These are phyloP conservation scores for Hirtodrosophila duncani DNA, from an alignment of 2,888 invertebrate genomes.

Conservation along the genomic window DNA sequence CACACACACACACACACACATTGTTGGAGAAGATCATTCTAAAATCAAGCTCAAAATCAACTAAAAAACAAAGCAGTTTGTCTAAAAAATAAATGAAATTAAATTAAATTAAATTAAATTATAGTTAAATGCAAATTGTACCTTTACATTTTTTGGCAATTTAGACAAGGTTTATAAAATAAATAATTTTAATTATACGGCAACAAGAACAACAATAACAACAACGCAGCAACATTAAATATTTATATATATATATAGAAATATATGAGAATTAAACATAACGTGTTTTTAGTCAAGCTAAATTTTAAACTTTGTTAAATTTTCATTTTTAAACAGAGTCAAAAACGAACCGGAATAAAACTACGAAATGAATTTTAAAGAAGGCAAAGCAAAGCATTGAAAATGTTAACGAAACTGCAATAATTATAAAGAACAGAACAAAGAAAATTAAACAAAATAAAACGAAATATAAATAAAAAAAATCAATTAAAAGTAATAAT, in stretches of 20 bases:
- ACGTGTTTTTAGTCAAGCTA: conserved; percentile 36
- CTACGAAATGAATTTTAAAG: conserved; percentile 25
- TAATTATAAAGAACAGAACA: conserved; percentile 38
- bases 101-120: conserved; percentile 11
- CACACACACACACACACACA: too few relatives aligned
- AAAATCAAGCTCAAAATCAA: conserved; percentile 5
- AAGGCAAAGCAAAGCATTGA: conserved; percentile 56
- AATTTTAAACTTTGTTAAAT: conserved; percentile 32
- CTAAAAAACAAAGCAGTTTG: neutral
- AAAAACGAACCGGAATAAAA: conserved; percentile 3
- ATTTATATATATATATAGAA: conserved; percentile 20
- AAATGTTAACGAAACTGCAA: conserved; percentile 60
- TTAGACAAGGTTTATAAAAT: conserved; percentile 2
- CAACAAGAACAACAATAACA: neutral
- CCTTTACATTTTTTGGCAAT: conserved; percentile 36
- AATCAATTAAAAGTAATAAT: neutral
- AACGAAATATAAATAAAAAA: neutral
- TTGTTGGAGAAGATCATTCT: too few relatives aligned
- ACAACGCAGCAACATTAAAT: conserved; percentile 19
- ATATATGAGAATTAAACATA: neutral
- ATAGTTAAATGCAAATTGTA: conserved; percentile 33
- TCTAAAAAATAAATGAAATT: conserved; percentile 3
- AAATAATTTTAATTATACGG: neutral
- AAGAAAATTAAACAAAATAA: conserved; percentile 28
- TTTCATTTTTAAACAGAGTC: conserved; percentile 17